Percentiles rank a stretch among this genome's conserved stretches.
Evolutionary conservation across 2,888 invertebrate genomes (phyloP).

Genomic region (Ashinkailepas kermadecensis): DNA sequence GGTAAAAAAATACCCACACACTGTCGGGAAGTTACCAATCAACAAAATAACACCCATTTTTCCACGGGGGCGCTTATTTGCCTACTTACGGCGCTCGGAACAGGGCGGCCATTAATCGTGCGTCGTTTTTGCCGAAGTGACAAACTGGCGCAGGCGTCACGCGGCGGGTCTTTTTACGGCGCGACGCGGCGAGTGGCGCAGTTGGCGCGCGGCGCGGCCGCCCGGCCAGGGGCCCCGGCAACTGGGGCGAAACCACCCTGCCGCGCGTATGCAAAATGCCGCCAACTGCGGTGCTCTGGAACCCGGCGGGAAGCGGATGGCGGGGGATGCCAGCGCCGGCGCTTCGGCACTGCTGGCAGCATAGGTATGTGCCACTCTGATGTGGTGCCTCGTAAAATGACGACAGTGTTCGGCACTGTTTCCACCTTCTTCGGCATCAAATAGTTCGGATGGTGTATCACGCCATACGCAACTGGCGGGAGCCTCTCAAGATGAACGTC

Average conservation of each 20-base stretch:
- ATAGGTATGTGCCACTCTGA: no score
- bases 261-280: not conserved
- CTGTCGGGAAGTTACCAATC: slow-evolving; percentile 16
- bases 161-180: slow-evolving; percentile 3
- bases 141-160: slow-evolving; percentile 18
- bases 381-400: no score
- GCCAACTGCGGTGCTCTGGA: not conserved
- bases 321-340: no score
- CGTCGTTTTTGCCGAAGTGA: slow-evolving; percentile 6
- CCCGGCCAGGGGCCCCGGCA: not conserved
- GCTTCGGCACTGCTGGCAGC: no score
- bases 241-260: not conserved
- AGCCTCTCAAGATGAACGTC: no score
- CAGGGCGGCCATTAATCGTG: not conserved
- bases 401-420: no score
- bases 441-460: no score
- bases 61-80: slow-evolving; percentile 19
- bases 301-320: no score
- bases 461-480: no score
- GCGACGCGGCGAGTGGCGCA: not conserved
- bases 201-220: not conserved
- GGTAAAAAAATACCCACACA: not conserved
- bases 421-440: no score
- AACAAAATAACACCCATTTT: slow-evolving; percentile 14
- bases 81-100: not conserved